Base-by-base conservation (phyloP, 2,797 vertebrate species). In the Danio albolineatus region DNA sequence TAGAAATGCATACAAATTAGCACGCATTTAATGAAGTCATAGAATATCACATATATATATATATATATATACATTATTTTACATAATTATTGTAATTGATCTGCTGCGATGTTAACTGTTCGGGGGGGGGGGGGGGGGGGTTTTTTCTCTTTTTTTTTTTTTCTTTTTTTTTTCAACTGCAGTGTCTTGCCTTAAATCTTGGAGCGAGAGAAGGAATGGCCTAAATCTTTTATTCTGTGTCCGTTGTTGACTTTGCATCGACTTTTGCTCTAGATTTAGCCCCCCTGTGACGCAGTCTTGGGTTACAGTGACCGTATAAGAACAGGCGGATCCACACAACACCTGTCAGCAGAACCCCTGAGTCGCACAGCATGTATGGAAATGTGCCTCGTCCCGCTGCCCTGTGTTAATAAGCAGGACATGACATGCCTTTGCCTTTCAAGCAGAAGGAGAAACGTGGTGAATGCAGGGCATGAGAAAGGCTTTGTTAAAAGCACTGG, bases 231-330 rank as follows among this genome's bases (percentile, higher is more conserved):
- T 62, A 76, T 65, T 80, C 43, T 46, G 48, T 51, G 1, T 7
- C 70, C 46, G 77, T 75, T 84, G 77, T 80, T 80, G 80, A 78
- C 71, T 84, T 19, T 79, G 61, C 53, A 67, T 74, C 74, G 80
- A 81, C 81, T 62, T 78, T 74, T 73, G 66, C 79, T 87, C 83
- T 71, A 80, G 60, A 82, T 80, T 85, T 86, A 84, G 81, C 60
- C 53, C 59, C 79, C 83, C 16, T 43, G 59, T 73, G 60, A 48
- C 3, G 46, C 56, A 51, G 76, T 61, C 76, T 91, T 83, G 0
- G 53, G 87, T 92, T 90, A 88, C 90, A 72, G 57, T 41, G 82
- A 77, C 87, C 70, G 44, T 89, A 84, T 84, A 87, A 86, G 81
- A 86, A 80, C 71, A 82, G 65, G 56, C 85, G 71, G 75, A 82